Conservation (phyloP, 1,140 invertebrate genomes). For the Ladona fulva region DNA sequence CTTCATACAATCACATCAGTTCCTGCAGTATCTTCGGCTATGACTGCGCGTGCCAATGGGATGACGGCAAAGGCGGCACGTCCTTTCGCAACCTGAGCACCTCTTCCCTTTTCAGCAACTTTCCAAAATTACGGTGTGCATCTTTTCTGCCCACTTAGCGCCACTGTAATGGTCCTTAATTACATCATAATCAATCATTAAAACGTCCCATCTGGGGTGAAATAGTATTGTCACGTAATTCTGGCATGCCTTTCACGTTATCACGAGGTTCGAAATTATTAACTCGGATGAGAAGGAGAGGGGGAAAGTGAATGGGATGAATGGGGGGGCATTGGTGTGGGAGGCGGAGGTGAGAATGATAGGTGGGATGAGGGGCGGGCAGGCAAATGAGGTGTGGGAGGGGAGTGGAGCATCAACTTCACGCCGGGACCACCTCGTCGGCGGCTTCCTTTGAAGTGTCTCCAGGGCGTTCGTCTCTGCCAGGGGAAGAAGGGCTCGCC, state of each 20-base stretch:
- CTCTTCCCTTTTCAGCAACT: background rate
- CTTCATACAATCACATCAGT: no score
- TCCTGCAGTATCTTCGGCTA: no score
- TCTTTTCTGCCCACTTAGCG: background rate
- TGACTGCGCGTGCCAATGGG: no score
- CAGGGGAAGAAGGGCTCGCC: background rate
- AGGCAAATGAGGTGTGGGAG: background rate
- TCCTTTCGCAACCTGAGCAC: background rate
- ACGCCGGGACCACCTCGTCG: background rate
- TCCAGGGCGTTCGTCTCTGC: background rate
- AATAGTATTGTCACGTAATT: background rate
- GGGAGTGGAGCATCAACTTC: background rate
- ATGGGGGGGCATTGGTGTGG: background rate
- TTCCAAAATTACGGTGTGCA: background rate
- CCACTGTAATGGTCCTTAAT: background rate
- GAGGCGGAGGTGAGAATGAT: background rate
- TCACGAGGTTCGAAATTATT: background rate
- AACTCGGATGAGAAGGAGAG: background rate
- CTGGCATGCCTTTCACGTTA: background rate
- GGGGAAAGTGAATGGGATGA: background rate
- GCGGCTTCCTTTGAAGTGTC: slow-evolving; percentile 1
- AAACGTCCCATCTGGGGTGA: background rate
- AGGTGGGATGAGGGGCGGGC: background rate
- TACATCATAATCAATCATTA: background rate
- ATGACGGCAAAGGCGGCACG: background rate